Percentiles rank a stretch among this genome's conserved stretches.
phyloP scores from a whole-genome alignment of 2,113 vertebrate genomes.

The Tonatia bakeri region DNA sequence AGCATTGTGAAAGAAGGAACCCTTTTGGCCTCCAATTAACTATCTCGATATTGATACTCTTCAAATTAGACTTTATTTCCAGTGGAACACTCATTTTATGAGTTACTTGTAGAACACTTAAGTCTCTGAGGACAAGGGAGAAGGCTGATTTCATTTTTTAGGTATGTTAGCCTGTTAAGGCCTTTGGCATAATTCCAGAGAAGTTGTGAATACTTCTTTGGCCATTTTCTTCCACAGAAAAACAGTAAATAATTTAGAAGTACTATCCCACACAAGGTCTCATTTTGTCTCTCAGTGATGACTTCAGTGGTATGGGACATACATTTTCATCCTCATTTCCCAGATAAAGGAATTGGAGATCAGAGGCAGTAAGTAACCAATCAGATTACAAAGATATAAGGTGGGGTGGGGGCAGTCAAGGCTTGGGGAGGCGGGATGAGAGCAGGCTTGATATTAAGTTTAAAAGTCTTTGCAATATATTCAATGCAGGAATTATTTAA shows the following conservation, averaged over 20 bases:
- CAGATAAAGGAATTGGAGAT: background rate
- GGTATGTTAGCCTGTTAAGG: slow-evolving; percentile 1
- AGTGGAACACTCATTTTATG: background rate
- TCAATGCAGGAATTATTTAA: background rate
- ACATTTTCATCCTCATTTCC: slow-evolving; percentile 26
- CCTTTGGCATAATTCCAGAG: slow-evolving; percentile 2
- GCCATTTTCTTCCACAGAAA: background rate
- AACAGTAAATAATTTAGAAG: slow-evolving; percentile 39
- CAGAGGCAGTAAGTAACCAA: slow-evolving; percentile 10
- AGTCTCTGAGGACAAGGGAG: background rate
- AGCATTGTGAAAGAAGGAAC: slow-evolving; percentile 6
- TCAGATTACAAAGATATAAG: background rate
- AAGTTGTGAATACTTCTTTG: background rate
- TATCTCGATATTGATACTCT: background rate
- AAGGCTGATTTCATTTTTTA: slow-evolving; percentile 32
- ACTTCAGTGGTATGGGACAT: background rate
- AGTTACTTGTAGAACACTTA: slow-evolving; percentile 11
- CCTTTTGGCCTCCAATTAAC: background rate
- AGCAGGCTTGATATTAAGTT: background rate
- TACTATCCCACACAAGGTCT: slow-evolving; percentile 51
- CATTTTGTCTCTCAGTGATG: slow-evolving; percentile 36
- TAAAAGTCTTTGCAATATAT: background rate
- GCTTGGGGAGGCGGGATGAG: background rate
- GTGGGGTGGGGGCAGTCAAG: too few species aligned
- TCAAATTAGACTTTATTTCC: slow-evolving; percentile 23